These are phyloP conservation scores for Melanargia galathea DNA, from an alignment of 2,888 invertebrate species.

Conservation along the genomic window DNA sequence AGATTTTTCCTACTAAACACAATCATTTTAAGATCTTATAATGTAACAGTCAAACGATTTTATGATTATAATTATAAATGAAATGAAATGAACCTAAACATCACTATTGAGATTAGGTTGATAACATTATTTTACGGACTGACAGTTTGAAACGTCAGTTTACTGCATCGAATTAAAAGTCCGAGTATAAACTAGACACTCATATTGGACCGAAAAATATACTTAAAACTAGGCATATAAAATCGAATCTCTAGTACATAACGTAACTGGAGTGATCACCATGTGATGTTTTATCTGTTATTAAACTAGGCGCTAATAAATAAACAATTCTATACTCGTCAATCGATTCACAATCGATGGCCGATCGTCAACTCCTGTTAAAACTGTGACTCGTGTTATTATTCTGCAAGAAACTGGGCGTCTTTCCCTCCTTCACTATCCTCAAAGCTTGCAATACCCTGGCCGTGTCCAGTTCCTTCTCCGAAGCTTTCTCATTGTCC, in stretches of 20 bases:
- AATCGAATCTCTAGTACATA: not conserved
- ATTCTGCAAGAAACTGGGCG: slow-evolving; percentile 80
- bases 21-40: too few species aligned
- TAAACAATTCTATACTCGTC: slow-evolving; percentile 9
- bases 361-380: slow-evolving; percentile 68
- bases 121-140: too few species aligned
- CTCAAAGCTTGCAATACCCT: slow-evolving; percentile 94
- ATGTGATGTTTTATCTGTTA: slow-evolving; percentile 1
- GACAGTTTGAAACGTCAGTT: too few species aligned
- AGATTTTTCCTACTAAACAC: too few species aligned
- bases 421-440: slow-evolving; percentile 87
- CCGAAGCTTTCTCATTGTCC: slow-evolving; percentile 93
- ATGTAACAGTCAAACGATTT: too few species aligned
- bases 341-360: slow-evolving; percentile 17
- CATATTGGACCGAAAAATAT: too few species aligned
- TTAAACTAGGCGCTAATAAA: slow-evolving; percentile 3
- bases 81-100: too few species aligned
- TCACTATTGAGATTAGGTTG: too few species aligned
- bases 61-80: too few species aligned
- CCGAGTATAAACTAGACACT: too few species aligned
- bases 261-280: slow-evolving; percentile 9
- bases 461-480: slow-evolving; percentile 95
- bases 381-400: slow-evolving; percentile 75
- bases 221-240: not conserved
- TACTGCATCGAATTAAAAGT: too few species aligned